Conservation (phyloP, 2,113 vertebrate genomes). For the Archilochus colubris region DNA sequence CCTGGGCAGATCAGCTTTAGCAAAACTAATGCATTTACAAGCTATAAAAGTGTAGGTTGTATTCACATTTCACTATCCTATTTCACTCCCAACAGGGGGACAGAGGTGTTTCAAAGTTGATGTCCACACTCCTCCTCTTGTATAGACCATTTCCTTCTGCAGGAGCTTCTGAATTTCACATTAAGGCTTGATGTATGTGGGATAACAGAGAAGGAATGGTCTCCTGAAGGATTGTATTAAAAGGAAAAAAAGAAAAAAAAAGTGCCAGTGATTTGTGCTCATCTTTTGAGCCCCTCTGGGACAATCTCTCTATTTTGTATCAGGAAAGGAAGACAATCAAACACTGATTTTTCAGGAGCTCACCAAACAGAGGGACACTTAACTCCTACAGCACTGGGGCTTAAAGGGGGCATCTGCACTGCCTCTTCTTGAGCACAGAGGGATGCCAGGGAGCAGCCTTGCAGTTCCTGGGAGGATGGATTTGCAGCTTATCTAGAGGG, state of each 20-base stretch:
- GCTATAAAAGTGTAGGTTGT: neutral
- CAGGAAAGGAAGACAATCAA: neutral
- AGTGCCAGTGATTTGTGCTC: neutral
- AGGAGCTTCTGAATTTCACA: neutral
- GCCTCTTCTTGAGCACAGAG: neutral
- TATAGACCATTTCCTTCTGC: neutral
- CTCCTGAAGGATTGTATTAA: neutral
- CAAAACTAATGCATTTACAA: neutral
- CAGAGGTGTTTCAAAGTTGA: neutral
- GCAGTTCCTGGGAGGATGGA: neutral
- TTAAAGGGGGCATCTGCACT: fast-evolving
- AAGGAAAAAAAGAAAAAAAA: neutral
- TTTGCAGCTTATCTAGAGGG: neutral
- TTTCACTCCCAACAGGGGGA: neutral
- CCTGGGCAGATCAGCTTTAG: neutral
- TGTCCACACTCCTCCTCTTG: neutral
- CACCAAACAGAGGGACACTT: neutral
- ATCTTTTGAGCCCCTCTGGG: neutral
- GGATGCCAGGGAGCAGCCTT: neutral
- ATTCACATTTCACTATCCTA: neutral
- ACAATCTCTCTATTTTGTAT: neutral
- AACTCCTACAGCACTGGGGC: neutral
- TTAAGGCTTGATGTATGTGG: neutral
- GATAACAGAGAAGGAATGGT: neutral
- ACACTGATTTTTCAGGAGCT: neutral